Conservation (phyloP, 2,113 vertebrate genomes). For the Lamprologus speciosus region DNA sequence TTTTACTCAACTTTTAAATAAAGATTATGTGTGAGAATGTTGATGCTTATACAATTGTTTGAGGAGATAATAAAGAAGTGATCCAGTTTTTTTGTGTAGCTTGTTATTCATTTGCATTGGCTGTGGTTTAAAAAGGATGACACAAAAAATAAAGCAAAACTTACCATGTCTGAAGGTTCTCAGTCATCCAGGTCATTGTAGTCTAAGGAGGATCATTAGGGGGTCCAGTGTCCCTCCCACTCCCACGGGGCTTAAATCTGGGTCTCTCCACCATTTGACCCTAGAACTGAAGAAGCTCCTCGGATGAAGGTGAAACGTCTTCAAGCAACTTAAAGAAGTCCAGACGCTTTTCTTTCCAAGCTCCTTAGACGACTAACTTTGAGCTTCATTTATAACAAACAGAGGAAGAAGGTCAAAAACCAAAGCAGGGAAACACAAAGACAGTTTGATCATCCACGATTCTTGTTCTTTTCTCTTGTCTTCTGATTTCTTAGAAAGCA, state of each 20-base stretch:
- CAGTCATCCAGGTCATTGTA: not conserved
- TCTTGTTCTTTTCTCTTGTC: not conserved
- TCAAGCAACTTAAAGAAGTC: not conserved
- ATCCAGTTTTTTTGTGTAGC: not conserved
- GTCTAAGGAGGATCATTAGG: not conserved
- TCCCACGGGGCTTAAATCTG: not conserved
- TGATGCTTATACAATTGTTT: not conserved
- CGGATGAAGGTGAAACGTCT: accelerated
- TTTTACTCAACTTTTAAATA: not conserved
- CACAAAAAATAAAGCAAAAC: not conserved
- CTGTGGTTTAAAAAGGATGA: not conserved
- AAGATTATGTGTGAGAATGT: not conserved
- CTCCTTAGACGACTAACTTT: not conserved
- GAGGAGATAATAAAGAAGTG: not conserved
- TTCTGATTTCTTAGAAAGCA: not conserved
- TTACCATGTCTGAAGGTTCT: not conserved
- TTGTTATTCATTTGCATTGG: not conserved
- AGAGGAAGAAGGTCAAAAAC: not conserved
- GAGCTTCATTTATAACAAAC: accelerated
- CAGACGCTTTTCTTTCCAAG: accelerated
- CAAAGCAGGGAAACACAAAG: not conserved
- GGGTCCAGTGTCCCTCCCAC: not conserved
- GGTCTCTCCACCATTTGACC: accelerated
- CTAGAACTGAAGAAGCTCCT: accelerated
- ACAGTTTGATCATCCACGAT: accelerated